A percentile compares a stretch with the other conserved stretches of the same genome.
These are phyloP conservation scores for Ceratoteleas bidentatus DNA, from an alignment of 1,140 invertebrate genomes.

Conservation along the genomic window DNA sequence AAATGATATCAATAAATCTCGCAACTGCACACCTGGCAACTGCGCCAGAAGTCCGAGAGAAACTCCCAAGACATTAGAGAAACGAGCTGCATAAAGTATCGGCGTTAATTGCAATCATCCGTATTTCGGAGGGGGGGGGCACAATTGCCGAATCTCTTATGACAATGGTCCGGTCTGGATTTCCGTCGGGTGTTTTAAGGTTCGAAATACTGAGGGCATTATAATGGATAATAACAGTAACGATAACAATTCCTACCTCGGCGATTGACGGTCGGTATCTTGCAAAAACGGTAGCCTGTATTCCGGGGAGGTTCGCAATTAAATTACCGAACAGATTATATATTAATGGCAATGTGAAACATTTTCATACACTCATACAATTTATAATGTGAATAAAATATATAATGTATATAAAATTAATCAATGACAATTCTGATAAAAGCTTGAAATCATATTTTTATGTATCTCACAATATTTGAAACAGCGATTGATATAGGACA, in stretches of 20 bases:
- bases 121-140: constrained; percentile 1
- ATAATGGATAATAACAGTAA: constrained; percentile 13
- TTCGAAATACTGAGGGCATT: background rate
- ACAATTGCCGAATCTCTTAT: background rate
- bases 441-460: no score
- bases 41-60: background rate
- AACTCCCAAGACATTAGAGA: constrained; percentile 30
- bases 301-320: no score
- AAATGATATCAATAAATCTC: constrained; percentile 47
- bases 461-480: no score
- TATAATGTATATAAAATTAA: no score
- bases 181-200: constrained; percentile 8
- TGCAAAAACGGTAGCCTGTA: no score
- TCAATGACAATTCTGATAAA: no score
- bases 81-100: constrained; percentile 34
- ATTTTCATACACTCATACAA: no score
- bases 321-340: no score
- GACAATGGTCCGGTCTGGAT: background rate
- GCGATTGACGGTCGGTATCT: constrained; percentile 1
- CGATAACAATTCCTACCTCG: constrained; percentile 14
- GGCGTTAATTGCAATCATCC: constrained; percentile 23
- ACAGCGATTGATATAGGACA: no score
- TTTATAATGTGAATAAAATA: no score
- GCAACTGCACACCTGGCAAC: constrained; percentile 13
- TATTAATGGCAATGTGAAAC: no score